Conservation (phyloP, 2,888 invertebrate genomes). For the Dryomyza anilis region DNA sequence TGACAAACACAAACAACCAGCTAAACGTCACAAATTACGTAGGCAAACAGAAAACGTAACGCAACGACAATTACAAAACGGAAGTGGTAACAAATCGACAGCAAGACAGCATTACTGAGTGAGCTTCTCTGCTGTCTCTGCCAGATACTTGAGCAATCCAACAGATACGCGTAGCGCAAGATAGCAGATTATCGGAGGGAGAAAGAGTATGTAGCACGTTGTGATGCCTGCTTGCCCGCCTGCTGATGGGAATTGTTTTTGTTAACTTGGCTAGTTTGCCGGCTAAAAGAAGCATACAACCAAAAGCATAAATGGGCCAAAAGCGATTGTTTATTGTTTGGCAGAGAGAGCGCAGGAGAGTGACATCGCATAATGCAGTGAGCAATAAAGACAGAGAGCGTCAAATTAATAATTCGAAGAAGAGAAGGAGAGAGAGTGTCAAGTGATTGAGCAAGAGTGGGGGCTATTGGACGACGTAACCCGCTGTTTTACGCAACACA, state of each 20-base stretch:
- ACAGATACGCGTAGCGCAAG: not conserved
- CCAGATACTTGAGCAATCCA: not conserved
- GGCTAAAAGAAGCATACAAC: conserved; percentile 2
- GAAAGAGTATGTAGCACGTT: too few species aligned
- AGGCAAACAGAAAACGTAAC: too few species aligned
- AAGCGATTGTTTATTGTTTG: conserved; percentile 20
- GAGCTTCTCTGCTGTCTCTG: not conserved
- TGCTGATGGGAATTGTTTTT: not conserved
- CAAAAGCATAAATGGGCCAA: not conserved
- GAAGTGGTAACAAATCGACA: not conserved
- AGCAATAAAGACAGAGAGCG: too few species aligned
- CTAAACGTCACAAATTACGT: too few species aligned
- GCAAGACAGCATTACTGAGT: not conserved
- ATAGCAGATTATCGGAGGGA: too few species aligned
- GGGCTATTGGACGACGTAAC: not conserved
- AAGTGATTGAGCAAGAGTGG: not conserved
- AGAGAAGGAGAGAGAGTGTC: not conserved
- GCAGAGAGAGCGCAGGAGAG: not conserved
- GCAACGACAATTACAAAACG: too few species aligned
- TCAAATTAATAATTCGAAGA: too few species aligned
- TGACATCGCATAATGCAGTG: too few species aligned
- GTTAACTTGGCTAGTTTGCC: conserved; percentile 23
- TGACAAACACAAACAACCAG: too few species aligned
- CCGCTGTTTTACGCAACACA: not conserved
- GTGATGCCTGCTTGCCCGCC: too few species aligned